Evolutionary conservation across 2,113 vertebrate species (phyloP).

Genomic region (Camarhynchus parvulus): DNA sequence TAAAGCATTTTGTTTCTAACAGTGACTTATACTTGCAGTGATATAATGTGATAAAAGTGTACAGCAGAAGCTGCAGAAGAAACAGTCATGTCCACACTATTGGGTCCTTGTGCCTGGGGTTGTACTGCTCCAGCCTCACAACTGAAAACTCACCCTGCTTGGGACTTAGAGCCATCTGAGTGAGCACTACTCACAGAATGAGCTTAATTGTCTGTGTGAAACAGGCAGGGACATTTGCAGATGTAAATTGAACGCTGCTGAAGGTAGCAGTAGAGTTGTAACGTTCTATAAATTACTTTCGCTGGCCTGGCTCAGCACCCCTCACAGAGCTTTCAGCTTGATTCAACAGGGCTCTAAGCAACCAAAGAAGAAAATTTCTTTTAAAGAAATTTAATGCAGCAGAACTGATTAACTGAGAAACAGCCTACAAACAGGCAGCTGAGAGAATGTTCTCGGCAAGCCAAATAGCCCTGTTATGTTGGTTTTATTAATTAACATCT

Average conservation of each 20-base stretch:
- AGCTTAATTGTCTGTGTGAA: conserved; percentile 10
- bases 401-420: conserved; percentile 67
- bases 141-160: not conserved
- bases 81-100: not conserved
- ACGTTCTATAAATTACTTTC: conserved; percentile 55
- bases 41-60: not conserved
- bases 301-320: not conserved
- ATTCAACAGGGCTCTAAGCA: conserved; percentile 63
- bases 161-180: not conserved
- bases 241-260: not conserved
- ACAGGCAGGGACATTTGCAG: conserved; percentile 32
- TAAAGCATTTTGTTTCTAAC: not conserved
- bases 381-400: conserved; percentile 70
- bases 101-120: not conserved
- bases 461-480: conserved; percentile 53
- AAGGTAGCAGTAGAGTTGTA: conserved; percentile 51
- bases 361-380: conserved; percentile 63
- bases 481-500: conserved; percentile 71
- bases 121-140: not conserved
- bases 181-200: not conserved
- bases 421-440: conserved; percentile 64
- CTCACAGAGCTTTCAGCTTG: conserved; percentile 43
- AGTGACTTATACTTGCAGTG: not conserved
- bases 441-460: conserved; percentile 53
- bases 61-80: not conserved